Percentiles rank a stretch among this genome's conserved stretches.
These are phyloP conservation scores for Chymomyza amoena DNA, from an alignment of 2,888 invertebrate genomes.

Conservation along the genomic window DNA sequence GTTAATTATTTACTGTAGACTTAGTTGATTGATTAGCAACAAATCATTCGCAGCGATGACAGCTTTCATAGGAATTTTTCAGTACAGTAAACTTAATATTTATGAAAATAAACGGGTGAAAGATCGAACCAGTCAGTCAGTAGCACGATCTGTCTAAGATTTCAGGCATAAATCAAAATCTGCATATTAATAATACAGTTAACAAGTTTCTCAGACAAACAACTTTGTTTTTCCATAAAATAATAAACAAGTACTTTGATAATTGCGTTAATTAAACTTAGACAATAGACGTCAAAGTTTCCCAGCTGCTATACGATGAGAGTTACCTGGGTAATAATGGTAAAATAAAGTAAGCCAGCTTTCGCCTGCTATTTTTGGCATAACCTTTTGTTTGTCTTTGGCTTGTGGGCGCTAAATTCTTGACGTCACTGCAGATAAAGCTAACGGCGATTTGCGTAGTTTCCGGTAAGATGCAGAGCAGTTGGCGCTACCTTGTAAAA, in stretches of 20 bases:
- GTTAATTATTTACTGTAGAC: conserved; percentile 49
- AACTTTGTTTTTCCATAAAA: neutral
- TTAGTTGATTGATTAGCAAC: conserved; percentile 56
- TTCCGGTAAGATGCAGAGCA: neutral
- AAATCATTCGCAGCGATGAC: conserved; percentile 7
- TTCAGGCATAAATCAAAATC: neutral
- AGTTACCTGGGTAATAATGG: neutral
- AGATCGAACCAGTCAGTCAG: neutral
- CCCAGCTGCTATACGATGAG: neutral
- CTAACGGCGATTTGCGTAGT: conserved; percentile 20
- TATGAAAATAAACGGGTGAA: neutral
- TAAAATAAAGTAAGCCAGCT: neutral
- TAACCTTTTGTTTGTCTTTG: conserved; percentile 11
- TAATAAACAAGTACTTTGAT: neutral
- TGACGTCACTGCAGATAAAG: conserved; percentile 45
- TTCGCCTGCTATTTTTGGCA: neutral
- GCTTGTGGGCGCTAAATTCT: conserved; percentile 29
- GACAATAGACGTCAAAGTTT: neutral
- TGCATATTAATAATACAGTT: neutral
- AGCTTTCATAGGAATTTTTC: neutral
- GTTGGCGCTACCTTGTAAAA: neutral
- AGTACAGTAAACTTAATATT: conserved; percentile 1
- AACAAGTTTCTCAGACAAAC: neutral
- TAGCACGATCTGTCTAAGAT: neutral
- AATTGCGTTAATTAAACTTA: conserved; percentile 37